Evolutionary conservation across 2,113 vertebrate genomes (phyloP).

Genomic region (Microcebus tavaratra): DNA sequence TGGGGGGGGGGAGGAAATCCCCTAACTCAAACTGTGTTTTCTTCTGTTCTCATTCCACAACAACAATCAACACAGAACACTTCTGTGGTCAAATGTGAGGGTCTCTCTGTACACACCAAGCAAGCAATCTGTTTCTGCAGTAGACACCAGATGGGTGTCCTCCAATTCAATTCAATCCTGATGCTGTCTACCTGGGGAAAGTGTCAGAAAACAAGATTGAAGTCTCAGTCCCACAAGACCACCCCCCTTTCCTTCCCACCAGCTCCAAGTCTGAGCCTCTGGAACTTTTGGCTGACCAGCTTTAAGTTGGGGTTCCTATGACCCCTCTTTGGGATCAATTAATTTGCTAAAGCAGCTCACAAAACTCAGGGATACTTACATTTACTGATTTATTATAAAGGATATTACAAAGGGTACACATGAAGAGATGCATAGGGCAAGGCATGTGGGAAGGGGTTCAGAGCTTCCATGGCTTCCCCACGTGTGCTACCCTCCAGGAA

Average conservation of each 20-base stretch:
- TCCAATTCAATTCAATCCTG: neutral
- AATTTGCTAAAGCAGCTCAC: neutral
- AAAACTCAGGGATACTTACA: neutral
- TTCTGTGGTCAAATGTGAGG: neutral
- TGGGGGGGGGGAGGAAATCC: too few relatives aligned
- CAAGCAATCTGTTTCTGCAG: neutral
- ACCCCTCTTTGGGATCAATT: neutral
- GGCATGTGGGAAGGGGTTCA: neutral
- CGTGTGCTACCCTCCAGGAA: neutral
- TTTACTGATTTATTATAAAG: neutral
- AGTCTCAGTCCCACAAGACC: neutral
- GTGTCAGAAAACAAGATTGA: neutral
- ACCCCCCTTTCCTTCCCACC: neutral
- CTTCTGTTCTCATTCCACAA: neutral
- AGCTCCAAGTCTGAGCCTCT: neutral
- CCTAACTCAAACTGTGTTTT: neutral
- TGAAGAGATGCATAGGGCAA: neutral
- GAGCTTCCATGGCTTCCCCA: neutral
- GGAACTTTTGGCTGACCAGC: neutral
- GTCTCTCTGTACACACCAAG: neutral
- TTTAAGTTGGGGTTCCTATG: neutral
- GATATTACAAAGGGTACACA: neutral
- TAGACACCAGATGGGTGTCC: neutral
- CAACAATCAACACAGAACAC: neutral
- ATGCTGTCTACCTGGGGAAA: neutral